Percentiles rank a stretch among this genome's conserved stretches.
These are phyloP conservation scores for Dendropsophus ebraccatus DNA, from an alignment of 2,113 vertebrate species.

Conservation along the genomic window DNA sequence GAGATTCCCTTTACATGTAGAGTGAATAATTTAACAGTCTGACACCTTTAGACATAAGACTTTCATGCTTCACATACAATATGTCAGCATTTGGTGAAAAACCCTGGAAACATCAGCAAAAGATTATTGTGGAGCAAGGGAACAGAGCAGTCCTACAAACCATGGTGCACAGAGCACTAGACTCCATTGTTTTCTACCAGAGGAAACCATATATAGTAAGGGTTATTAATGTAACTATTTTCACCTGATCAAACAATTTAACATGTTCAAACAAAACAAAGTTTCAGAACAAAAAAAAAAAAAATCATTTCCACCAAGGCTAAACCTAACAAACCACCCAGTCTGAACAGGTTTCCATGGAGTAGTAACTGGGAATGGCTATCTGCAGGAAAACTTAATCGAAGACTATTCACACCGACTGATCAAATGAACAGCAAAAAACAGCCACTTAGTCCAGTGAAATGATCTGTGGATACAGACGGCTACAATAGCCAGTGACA, in stretches of 20 bases:
- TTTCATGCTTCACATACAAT: background rate
- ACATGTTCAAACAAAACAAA: too few species aligned
- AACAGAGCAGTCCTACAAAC: too few species aligned
- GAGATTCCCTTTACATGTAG: conserved; percentile 27
- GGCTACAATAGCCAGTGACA: background rate
- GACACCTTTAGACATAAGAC: conserved; percentile 12
- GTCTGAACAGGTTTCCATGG: too few species aligned
- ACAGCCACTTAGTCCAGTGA: background rate
- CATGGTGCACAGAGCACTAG: too few species aligned
- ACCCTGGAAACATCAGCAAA: background rate
- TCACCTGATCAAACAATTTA: too few species aligned
- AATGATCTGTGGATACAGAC: background rate
- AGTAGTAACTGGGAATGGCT: too few species aligned
- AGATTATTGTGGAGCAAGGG: background rate
- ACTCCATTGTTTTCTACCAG: background rate
- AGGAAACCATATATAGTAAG: background rate
- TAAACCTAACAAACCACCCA: too few species aligned
- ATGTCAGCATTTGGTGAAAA: background rate
- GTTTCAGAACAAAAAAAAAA: too few species aligned
- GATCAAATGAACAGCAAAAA: background rate
- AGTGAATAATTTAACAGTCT: conserved; percentile 21
- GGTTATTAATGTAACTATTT: too few species aligned
- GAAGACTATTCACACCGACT: background rate
- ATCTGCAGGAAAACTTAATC: too few species aligned
- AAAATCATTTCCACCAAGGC: too few species aligned